These are phyloP conservation scores for Anticlea derivata DNA, from an alignment of 2,888 invertebrate species.

Conservation along the genomic window DNA sequence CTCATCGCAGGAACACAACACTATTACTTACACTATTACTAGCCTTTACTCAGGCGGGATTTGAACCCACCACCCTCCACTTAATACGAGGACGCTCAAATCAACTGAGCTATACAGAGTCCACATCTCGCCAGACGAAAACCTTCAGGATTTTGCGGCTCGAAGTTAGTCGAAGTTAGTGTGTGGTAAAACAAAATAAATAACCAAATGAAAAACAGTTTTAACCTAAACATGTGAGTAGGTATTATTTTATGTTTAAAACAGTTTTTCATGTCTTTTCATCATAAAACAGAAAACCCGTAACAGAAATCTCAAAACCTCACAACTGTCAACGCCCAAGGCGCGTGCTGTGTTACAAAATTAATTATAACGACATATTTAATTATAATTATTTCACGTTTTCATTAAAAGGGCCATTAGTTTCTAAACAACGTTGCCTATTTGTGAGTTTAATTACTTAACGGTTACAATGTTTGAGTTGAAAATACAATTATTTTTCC, in stretches of 20 bases:
- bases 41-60: too few relatives aligned
- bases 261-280: constrained; percentile 10
- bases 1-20: too few relatives aligned
- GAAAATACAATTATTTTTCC: constrained; percentile 12
- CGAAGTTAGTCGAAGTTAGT: too few relatives aligned
- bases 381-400: constrained; percentile 67
- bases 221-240: too few relatives aligned
- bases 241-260: not conserved
- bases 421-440: constrained; percentile 31
- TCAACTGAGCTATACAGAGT: too few relatives aligned
- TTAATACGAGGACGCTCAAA: too few relatives aligned
- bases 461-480: constrained; percentile 24
- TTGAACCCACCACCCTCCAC: too few relatives aligned
- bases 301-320: constrained; percentile 21
- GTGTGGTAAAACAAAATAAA: too few relatives aligned
- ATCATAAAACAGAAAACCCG: constrained; percentile 17
- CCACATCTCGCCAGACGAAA: too few relatives aligned
- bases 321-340: constrained; percentile 37
- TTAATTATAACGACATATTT: constrained; percentile 62
- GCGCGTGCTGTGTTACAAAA: constrained; percentile 35
- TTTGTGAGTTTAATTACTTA: constrained; percentile 36
- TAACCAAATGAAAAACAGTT: too few relatives aligned
- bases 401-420: constrained; percentile 52
- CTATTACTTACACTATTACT: too few relatives aligned
- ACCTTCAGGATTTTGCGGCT: too few relatives aligned